A percentile compares a stretch with the other conserved stretches of the same genome.
Evolutionary conservation across 2,888 invertebrate genomes (phyloP).

Genomic region (Rhingia campestris): DNA sequence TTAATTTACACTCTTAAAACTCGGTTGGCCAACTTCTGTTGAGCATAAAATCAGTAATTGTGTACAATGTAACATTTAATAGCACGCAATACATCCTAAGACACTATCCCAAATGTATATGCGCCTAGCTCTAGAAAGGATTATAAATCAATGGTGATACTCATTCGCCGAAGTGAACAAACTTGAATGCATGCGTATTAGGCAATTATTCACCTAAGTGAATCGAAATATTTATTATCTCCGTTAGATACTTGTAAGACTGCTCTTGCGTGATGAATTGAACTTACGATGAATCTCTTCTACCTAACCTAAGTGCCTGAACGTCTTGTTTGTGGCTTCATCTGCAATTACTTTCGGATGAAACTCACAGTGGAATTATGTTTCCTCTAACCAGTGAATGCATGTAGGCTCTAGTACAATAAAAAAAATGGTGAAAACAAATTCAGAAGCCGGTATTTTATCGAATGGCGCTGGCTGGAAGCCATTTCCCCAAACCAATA

Average conservation of each 20-base stretch:
- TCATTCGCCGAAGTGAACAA: background rate
- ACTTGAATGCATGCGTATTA: background rate
- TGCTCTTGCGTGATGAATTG: background rate
- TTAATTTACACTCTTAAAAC: background rate
- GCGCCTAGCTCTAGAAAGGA: background rate
- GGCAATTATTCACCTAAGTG: background rate
- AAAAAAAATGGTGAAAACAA: conserved; percentile 17
- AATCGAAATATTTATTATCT: conserved; percentile 11
- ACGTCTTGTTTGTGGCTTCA: conserved; percentile 12
- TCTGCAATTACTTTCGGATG: conserved; percentile 9
- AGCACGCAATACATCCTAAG: background rate
- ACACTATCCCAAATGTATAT: background rate
- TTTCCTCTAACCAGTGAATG: conserved; percentile 43
- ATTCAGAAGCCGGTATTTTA: conserved; percentile 15
- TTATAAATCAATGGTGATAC: background rate
- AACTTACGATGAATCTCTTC: background rate
- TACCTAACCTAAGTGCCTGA: conserved; percentile 11
- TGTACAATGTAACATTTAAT: background rate
- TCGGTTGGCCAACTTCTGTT: background rate
- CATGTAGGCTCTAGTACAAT: background rate
- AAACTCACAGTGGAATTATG: conserved; percentile 5
- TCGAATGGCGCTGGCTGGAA: background rate
- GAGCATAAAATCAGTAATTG: background rate
- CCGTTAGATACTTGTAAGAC: conserved; percentile 23
- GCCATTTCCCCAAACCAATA: background rate